Percentiles rank a stretch among this genome's conserved stretches.
These are phyloP conservation scores for Lasiurus cinereus DNA, from an alignment of 2,113 vertebrate genomes.

Conservation along the genomic window DNA sequence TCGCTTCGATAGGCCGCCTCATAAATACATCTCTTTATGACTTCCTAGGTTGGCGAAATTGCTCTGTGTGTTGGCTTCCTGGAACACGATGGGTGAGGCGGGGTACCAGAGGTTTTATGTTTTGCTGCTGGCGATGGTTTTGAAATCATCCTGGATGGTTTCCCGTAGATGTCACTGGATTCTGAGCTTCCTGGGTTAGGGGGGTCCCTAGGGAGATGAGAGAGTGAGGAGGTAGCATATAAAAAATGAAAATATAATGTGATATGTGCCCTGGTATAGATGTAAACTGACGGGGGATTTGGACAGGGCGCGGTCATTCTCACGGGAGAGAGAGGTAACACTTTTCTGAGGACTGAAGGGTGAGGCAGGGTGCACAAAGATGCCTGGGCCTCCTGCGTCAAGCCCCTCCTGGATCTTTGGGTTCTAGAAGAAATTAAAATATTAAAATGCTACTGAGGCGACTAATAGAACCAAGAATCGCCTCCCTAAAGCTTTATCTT, in stretches of 20 bases:
- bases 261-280: neutral
- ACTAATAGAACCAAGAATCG: neutral
- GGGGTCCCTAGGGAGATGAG: neutral
- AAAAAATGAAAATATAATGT: neutral
- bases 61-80: slow-evolving; percentile 57
- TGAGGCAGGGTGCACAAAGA: neutral
- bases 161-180: neutral
- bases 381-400: neutral
- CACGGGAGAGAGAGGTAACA: neutral
- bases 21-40: slow-evolving; percentile 77
- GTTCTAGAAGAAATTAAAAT: slow-evolving; percentile 1
- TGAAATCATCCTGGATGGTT: slow-evolving; percentile 46
- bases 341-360: neutral
- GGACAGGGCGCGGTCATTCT: neutral
- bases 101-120: neutral
- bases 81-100: neutral
- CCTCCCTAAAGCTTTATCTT: neutral
- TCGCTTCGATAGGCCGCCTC: slow-evolving; percentile 70
- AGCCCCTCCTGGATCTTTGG: neutral
- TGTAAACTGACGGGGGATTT: neutral
- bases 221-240: neutral
- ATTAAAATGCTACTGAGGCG: neutral
- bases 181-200: neutral
- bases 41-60: slow-evolving; percentile 73
- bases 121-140: slow-evolving; percentile 23